Base-by-base conservation (phyloP, 2,888 invertebrate genomes). In the Apodemia mormo region DNA sequence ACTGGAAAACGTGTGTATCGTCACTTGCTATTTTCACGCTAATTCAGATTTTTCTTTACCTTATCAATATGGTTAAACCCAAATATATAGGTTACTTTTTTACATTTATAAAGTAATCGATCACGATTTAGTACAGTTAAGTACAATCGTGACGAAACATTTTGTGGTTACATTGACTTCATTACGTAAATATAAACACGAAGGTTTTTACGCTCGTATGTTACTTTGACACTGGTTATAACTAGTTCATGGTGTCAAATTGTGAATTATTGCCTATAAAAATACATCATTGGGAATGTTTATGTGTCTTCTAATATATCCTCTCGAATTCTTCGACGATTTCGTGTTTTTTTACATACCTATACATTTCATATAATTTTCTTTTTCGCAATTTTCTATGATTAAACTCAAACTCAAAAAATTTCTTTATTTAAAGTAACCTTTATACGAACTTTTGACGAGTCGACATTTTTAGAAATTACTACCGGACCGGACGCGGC, bases 121-220 rank as follows among this genome's bases (percentile, higher is more conserved):
- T 71, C 70, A 72, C 71, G 71, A 68, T 70, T 70, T 29, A 66
- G 67, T 73, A 71, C 73, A 65, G 72, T 70, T 74, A 73, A 66
- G 71, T 72, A 72, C 70, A 70, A 73, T 81, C 81, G 82, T 84
- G 83, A 84, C 71, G 67, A 65, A 65, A 77, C 67, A 80, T 78
- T 80, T 81, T 82, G 81, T 84, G 79, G 80, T 79, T 81, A 82
- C 82, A 81, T 79, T 82, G 82, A 79, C 79, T 81, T 68, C 75
- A 75, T 45, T 45, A 71, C 74, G 77, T 70, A 43, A 72, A 74
- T 74, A 75, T 74, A 73, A 73, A 76, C 66, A 68, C 61, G 52
- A 66, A 71, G 69, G 70, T 33, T 68, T 68, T 68, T 61, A 68
- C 58, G 68, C 40, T 68, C 45, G 14, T 58, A 30, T 68, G 45